Conservation (phyloP, 2,113 vertebrate species). For the Equus quagga region DNA sequence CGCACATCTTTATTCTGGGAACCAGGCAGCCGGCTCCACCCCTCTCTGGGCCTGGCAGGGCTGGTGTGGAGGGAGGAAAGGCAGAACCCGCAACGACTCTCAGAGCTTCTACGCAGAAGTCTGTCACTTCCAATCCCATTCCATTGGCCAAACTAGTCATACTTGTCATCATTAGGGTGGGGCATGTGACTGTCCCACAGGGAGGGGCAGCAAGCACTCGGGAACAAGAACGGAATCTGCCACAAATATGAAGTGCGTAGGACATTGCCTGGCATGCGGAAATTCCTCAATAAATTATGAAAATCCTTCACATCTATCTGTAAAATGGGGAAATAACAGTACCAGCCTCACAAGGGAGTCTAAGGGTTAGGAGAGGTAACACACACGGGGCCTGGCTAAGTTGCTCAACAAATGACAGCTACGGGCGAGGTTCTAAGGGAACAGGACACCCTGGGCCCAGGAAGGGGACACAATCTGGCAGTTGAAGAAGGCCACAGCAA, state of each 20-base stretch:
- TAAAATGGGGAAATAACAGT: background rate
- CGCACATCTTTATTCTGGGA: background rate
- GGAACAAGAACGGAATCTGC: background rate
- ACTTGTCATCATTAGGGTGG: background rate
- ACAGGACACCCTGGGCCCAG: background rate
- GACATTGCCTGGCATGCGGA: background rate
- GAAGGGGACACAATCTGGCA: background rate
- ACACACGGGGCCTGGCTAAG: fast-evolving
- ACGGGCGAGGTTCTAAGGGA: background rate
- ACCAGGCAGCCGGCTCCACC: background rate
- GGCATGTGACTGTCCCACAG: background rate
- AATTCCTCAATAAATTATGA: background rate
- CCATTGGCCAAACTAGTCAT: background rate
- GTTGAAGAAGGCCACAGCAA: background rate
- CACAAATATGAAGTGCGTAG: background rate
- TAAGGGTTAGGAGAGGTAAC: background rate
- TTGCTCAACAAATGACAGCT: background rate
- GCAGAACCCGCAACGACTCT: background rate
- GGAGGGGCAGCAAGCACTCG: background rate
- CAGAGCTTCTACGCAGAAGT: background rate
- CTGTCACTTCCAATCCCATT: background rate
- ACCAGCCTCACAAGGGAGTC: background rate
- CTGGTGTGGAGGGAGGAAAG: background rate
- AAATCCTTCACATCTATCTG: background rate
- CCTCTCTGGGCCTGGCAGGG: background rate